Percentiles rank a stretch among this genome's conserved stretches.
Conservation (phyloP, 2,797 vertebrate species). For the Mormyrus hasselquistii region DNA sequence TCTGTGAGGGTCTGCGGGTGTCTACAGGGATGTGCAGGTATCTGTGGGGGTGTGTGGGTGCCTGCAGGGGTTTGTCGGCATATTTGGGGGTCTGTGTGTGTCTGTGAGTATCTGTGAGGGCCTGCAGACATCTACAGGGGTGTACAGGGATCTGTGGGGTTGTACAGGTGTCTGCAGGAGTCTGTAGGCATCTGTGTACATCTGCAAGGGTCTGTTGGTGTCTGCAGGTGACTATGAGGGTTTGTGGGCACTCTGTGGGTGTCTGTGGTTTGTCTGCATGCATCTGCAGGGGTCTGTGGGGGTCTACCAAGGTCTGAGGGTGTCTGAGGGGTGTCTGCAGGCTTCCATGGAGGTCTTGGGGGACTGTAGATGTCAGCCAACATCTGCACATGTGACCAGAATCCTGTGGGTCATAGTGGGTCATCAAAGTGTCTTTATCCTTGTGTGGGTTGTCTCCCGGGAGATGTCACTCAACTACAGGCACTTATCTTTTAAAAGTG, state of each 20-base stretch:
- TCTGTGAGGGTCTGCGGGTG: not conserved
- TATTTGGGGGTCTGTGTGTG: not conserved
- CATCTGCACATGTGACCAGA: not conserved
- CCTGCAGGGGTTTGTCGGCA: not conserved
- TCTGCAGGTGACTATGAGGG: not conserved
- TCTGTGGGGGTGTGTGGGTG: not conserved
- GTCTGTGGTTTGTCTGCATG: not conserved
- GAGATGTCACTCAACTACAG: not conserved
- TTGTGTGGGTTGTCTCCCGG: not conserved
- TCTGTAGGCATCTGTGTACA: not conserved
- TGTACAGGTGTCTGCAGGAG: not conserved
- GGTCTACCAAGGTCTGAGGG: slow-evolving; percentile 5
- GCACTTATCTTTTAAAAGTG: not conserved
- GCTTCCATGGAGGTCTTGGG: not conserved
- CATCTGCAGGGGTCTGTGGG: too few species aligned
- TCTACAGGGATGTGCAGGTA: not conserved
- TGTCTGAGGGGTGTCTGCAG: not conserved
- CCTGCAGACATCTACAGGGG: not conserved
- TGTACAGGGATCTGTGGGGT: not conserved
- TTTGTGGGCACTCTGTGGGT: slow-evolving; percentile 17
- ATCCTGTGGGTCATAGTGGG: not conserved
- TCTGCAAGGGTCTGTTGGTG: too few species aligned
- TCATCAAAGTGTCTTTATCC: not conserved
- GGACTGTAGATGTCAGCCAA: too few species aligned
- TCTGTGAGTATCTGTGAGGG: slow-evolving; percentile 3